Conservation (phyloP, 2,888 invertebrate genomes). For the Drosophila rellima region DNA sequence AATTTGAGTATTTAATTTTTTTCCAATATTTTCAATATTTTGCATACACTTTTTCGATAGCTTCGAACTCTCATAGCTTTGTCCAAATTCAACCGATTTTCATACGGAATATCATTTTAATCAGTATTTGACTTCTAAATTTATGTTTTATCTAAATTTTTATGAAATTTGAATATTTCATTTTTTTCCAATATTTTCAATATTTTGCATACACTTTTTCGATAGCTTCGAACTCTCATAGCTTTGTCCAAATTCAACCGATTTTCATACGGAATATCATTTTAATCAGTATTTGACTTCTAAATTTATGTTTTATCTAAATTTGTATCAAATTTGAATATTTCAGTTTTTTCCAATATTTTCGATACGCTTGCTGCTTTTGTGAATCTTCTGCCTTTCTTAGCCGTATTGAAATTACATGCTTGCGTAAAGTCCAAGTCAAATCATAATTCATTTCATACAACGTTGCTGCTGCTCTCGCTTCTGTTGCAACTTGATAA, state of each 20-base stretch:
- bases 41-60: neutral
- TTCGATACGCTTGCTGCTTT: too few relatives aligned
- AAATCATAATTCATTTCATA: constrained; percentile 14
- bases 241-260: too few relatives aligned
- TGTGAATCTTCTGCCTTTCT: too few relatives aligned
- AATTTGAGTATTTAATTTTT: too few relatives aligned
- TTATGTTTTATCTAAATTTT: neutral
- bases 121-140: too few relatives aligned
- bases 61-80: neutral
- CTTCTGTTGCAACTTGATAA: constrained; percentile 61
- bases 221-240: too few relatives aligned
- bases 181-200: too few relatives aligned
- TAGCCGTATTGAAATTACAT: neutral
- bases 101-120: neutral
- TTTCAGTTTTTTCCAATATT: too few relatives aligned
- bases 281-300: neutral
- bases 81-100: neutral
- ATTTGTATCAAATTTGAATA: neutral
- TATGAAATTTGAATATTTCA: too few relatives aligned
- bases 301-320: neutral
- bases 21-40: too few relatives aligned
- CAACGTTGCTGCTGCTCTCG: constrained; percentile 13
- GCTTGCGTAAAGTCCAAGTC: neutral
- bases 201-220: too few relatives aligned
- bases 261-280: neutral